Evolutionary conservation across 1,140 invertebrate species (phyloP), one percentile per base, ranked within the genome.

Genomic region (Aleiodes sp.): DNA sequence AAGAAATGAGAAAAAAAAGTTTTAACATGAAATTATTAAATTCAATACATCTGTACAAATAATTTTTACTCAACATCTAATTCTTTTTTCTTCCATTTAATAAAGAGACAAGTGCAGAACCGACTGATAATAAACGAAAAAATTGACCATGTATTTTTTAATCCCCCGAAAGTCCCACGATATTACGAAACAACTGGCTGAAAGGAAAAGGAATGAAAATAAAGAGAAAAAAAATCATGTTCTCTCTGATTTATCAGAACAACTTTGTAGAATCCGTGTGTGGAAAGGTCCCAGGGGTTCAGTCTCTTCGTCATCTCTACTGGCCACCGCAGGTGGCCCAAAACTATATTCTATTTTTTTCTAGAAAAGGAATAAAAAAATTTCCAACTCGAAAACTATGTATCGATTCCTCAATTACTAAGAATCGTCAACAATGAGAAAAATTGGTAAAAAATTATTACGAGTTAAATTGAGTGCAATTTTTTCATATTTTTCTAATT

Each of bases 201-300:
- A 59, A 29, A 59, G 26, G 10, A 29, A 59, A 12, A 21, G 10
- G 21, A 56, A 43, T 6, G 7, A 43, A 33, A 57, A 9, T 2
- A 4, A 66, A 52, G 35, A 33, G 37, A 46, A 46, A 46, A 46
- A 4, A 46, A 16, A 46, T 19, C 12, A 61, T 3, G 12, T 16
- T 31, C 28, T 37, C 10, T 35, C 41, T 66, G 64, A 66, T 66
- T 75, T 72, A 75, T 73, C 62, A 76, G 66, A 39, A 65, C 69
- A 41, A 59, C 65, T 56, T 52, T 3, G 19, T 28, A 52, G 29
- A 35, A 70, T 64, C 59, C 67, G 59, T 29, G 67, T 70, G 68
- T 57, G 43, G 68, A 70, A 70, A 70, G 41, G 43, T 29, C 29
- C 16, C 41, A 33, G 28, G 35, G 37, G 57, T 46, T 46, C 35